These are phyloP conservation scores for Gadus chalcogrammus DNA, from an alignment of 2,113 vertebrate species.

Conservation along the genomic window DNA sequence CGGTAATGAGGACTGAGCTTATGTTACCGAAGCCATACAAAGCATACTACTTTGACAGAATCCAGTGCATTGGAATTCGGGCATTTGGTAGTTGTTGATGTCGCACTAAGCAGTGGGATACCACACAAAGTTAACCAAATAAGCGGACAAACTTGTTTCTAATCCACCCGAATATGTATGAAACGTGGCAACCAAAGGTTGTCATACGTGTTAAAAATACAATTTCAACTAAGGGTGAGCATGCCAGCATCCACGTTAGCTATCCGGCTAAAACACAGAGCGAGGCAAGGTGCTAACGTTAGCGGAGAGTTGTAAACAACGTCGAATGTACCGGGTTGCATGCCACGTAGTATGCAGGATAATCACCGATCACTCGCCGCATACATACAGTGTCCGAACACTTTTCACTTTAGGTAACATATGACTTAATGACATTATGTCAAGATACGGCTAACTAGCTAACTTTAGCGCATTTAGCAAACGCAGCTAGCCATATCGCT, in stretches of 20 bases:
- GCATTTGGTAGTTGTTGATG: no score
- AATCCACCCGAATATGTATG: no score
- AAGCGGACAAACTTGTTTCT: no score
- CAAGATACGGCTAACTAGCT: constrained; percentile 18
- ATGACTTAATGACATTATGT: neutral
- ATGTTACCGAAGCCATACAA: neutral
- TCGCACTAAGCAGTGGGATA: no score
- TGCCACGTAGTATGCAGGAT: constrained; percentile 41
- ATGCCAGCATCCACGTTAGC: constrained; percentile 7
- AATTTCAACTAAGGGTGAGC: no score
- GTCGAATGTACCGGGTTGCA: constrained; percentile 30
- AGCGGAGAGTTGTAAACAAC: constrained; percentile 64
- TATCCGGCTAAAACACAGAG: constrained; percentile 37
- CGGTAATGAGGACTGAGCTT: constrained; percentile 4
- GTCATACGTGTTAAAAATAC: no score
- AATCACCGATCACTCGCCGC: neutral
- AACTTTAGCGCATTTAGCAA: constrained; percentile 48
- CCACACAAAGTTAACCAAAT: no score
- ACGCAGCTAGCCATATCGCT: constrained; percentile 35
- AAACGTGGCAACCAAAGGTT: no score
- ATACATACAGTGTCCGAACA: neutral
- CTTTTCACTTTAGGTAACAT: neutral
- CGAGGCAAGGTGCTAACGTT: constrained; percentile 41
- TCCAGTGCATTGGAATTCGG: neutral
- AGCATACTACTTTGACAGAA: neutral